Base-by-base conservation (phyloP, 2,888 invertebrate genomes). In the Neocrepidodera transversa region DNA sequence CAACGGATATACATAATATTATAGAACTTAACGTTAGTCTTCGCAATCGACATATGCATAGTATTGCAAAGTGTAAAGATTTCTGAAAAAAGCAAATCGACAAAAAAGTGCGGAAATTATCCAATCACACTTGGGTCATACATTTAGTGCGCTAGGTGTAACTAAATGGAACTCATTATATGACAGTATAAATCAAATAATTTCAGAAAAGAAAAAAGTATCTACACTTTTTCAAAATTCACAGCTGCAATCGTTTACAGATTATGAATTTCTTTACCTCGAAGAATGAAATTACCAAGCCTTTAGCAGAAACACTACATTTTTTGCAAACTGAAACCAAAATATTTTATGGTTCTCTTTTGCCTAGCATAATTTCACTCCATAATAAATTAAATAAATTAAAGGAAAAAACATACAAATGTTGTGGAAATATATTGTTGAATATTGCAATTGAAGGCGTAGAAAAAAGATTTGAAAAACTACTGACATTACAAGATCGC, bases 91-190 rank as follows among this genome's bases (percentile, higher is more conserved):
- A 38, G 14, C 38, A 38, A 14, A 14, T 18, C 13, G 13, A 20
- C 49, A 36, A 6, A 40, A 51, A 20, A 36, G 23, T 20, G 23
- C 51, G 1, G 40, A 51, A 28, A 40, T 51, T 38, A 51, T 40
- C n/a, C 3, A 26, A 51, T 14, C 35, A 38, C 10, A 13, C 23
- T 17, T 51, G 8, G 38, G 40, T 36, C 40, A 40, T 40, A 38
- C 36, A 11, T 38, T 51, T 16, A 14, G 17, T 48, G 23, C 23
- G 8, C 32, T 30, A 8, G 14, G 38, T 38, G 17, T 23, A 23
- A 23, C 23, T 3, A 23, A 6, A 23, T 23, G 23, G 23, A 23
- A 23, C 23, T 23, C 23, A 23, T 23, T 23, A 23, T 23, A 23
- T 23, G 38, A 38, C 38, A 16, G 38, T 38, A 16, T 38, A 14